Conservation (phyloP, 2,113 vertebrate species). For the Oceanodroma tethys region DNA sequence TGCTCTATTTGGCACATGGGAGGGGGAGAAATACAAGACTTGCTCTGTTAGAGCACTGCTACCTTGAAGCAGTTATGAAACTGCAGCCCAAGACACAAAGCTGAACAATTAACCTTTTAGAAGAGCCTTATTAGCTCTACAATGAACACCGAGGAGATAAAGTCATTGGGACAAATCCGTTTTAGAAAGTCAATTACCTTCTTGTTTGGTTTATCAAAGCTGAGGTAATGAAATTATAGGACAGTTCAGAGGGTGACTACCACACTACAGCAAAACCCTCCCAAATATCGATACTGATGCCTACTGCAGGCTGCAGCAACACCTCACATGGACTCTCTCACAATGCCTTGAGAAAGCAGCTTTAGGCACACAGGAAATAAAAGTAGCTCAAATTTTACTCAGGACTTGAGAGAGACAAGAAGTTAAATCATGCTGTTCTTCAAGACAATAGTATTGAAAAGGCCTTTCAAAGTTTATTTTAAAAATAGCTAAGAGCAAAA, state of each 20-base stretch:
- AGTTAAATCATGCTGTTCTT: background rate
- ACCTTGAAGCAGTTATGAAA: background rate
- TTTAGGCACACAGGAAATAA: background rate
- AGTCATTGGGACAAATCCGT: background rate
- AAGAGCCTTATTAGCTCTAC: background rate
- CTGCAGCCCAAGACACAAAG: background rate
- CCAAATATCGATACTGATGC: background rate
- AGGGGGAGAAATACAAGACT: background rate
- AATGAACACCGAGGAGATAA: background rate
- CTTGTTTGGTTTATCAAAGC: background rate
- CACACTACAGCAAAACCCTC: background rate
- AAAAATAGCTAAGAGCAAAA: background rate
- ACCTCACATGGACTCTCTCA: background rate
- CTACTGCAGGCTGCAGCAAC: background rate
- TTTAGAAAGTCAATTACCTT: conserved; percentile 1
- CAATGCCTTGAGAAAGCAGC: background rate
- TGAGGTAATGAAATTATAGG: background rate
- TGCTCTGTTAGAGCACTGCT: background rate
- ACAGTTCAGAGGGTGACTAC: background rate
- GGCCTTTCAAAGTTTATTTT: background rate
- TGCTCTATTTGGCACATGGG: background rate
- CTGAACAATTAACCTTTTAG: conserved; percentile 24
- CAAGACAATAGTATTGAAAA: background rate
- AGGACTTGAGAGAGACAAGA: background rate
- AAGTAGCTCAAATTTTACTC: background rate